Evolutionary conservation across 2,888 invertebrate species (phyloP), one percentile per base, ranked within the genome.

Genomic region (Pristionchus fissidentatus): DNA sequence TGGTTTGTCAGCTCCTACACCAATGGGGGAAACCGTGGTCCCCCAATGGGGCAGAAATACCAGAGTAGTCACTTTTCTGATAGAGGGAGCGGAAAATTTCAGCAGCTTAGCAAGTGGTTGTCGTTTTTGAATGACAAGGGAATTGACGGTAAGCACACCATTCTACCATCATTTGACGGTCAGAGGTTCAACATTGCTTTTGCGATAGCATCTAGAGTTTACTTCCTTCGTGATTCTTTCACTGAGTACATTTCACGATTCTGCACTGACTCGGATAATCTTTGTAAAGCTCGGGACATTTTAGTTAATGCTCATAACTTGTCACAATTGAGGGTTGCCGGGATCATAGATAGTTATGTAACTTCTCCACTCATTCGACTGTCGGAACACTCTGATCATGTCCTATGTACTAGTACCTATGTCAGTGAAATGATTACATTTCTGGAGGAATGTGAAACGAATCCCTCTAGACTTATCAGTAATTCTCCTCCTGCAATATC

Each of bases 161-260:
- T 62, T 62, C 62, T 62, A 13, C 62, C 62, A 19, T 62, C 62
- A 35, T 62, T 62, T 22, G 62, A 62, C 19, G 62, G 62, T 32
- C 62, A 62, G 62, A 3, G 62, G 7, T 62, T 62, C 15, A 35
- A 35, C 26, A 62, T 62, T 10, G 62, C 35, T 5, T 62, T 62
- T 35, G 62, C 35, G 1, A 62, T 62, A 19, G 62, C 62, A 35
- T 32, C 62, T 62, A 32, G 62, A 3, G 19, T 62, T 1, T 62
- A 15, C 62, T 62, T 35, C 62, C 62, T 62, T 35, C 4, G 62
- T 35, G 62, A 62, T 4, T 22, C 10, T n/a, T 35, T 62, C 4
- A 15, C 35, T 35, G 62, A 62, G 35, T 62, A 62, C 35, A 62
- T 62, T n/a, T 13, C 35, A 4, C 32, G 35, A 3, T 62, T 62